Evolutionary conservation across 2,113 vertebrate genomes (phyloP), one percentile per base, ranked within the genome.

Genomic region (Petaurus breviceps): DNA sequence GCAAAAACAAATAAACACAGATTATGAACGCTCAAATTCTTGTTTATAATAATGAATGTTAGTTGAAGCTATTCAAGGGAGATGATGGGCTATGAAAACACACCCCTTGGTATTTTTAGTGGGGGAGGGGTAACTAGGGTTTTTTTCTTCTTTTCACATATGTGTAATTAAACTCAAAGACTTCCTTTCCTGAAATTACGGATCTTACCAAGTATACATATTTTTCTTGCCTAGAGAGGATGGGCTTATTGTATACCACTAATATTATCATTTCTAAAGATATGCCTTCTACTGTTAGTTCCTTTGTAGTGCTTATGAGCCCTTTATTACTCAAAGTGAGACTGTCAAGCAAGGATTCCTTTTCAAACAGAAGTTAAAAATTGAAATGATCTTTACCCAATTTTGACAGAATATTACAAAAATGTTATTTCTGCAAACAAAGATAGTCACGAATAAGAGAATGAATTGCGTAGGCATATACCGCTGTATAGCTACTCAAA

Each of bases 161-260:
- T 95, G 12, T 91, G 47, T 97, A 97, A 95, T 97, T 98, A 97
- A 97, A 96, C 51, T 96, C 55, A 97, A 25, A 93, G 89, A 89
- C 54, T 95, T 96, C 77, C 95, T 96, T 97, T 96, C 90, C 2
- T 95, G 50, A 96, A 94, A 94, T 47, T 95, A 52, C 28, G 91
- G 84, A 89, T 91, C 93, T 26, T 55, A 8, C 61, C 54, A 2
- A 61, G 22, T 96, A 6, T 96, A 53, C 96, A 37, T 68, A 55
- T 25, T 92, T 94, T 94, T 49, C n/a, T 89, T 94, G 68, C 89
- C 93, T 50, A 52, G 12, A 96, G 51, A 94, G 50, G 2, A 94
- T 94, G 94, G 55, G 0, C 95, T 97, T 98, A 97, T 94, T 92
- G 8, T 90, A 95, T 96, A 95, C 96, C n/a, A 92, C n/a, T 94